Conservation (phyloP, 2,797 vertebrate genomes). For the Bucorvus abyssinicus region DNA sequence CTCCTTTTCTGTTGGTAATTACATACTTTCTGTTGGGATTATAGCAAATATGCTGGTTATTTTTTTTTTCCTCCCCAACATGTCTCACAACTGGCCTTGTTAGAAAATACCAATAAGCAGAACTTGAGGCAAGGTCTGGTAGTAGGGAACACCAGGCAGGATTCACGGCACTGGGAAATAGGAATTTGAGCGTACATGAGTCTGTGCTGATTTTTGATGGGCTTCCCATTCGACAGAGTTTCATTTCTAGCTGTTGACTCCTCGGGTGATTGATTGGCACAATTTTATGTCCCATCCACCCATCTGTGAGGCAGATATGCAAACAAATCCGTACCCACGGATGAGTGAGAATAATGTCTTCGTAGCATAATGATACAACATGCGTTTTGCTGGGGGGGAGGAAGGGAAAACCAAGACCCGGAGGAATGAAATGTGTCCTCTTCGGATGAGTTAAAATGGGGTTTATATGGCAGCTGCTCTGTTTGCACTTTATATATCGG, state of each 20-base stretch:
- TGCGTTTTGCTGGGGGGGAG: neutral
- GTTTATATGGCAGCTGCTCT: neutral
- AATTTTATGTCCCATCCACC: neutral
- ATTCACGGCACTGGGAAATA: neutral
- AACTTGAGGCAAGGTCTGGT: neutral
- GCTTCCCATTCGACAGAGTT: neutral
- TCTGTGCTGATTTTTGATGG: neutral
- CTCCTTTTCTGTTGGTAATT: neutral
- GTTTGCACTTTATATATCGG: neutral
- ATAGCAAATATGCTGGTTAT: neutral
- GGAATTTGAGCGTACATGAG: neutral
- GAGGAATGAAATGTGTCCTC: neutral
- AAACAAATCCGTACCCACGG: neutral
- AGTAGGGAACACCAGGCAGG: neutral
- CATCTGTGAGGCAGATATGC: neutral
- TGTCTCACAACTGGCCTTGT: neutral
- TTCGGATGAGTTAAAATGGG: neutral
- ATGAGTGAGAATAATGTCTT: neutral
- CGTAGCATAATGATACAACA: rapidly evolving
- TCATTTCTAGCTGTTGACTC: neutral
- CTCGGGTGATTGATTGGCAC: neutral
- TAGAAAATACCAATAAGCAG: neutral
- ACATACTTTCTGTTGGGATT: neutral
- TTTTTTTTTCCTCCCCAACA: neutral
- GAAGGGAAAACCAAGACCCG: neutral